Evolutionary conservation across 2,113 vertebrate species (phyloP).

Genomic region (Pseudois nayaur): DNA sequence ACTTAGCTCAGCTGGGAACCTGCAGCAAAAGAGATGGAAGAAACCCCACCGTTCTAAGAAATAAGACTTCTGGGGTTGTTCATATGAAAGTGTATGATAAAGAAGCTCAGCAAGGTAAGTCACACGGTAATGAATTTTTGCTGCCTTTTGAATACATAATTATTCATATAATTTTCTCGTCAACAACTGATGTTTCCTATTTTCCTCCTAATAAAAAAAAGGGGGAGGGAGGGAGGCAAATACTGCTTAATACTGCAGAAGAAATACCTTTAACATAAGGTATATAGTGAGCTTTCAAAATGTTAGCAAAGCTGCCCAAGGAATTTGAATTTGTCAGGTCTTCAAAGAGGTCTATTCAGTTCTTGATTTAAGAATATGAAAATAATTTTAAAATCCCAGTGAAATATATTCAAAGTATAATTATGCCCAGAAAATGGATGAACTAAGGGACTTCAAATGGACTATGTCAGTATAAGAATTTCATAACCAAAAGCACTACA

Average conservation of each 20-base stretch:
- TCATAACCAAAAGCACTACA: background rate
- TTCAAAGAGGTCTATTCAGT: background rate
- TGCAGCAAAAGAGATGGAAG: slow-evolving; percentile 94
- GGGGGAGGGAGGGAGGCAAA: background rate
- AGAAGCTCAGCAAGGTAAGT: slow-evolving; percentile 92
- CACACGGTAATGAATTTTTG: background rate
- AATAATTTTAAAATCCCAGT: background rate
- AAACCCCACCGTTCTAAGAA: slow-evolving; percentile 88
- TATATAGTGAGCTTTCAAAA: background rate
- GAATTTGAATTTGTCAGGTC: background rate
- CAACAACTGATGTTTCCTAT: background rate
- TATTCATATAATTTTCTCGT: background rate
- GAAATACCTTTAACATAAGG: background rate
- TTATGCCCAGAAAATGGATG: background rate
- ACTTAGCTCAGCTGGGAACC: slow-evolving; percentile 91
- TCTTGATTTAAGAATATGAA: background rate
- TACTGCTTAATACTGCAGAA: background rate
- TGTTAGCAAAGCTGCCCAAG: background rate
- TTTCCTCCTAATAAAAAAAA: background rate
- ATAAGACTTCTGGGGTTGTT: slow-evolving; percentile 95
- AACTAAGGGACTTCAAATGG: background rate
- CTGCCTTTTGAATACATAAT: background rate
- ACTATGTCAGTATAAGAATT: background rate
- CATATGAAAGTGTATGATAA: slow-evolving; percentile 98
- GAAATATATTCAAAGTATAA: background rate